phyloP scores from a whole-genome alignment of 2,888 invertebrate species.

The Lasiommata megera region DNA sequence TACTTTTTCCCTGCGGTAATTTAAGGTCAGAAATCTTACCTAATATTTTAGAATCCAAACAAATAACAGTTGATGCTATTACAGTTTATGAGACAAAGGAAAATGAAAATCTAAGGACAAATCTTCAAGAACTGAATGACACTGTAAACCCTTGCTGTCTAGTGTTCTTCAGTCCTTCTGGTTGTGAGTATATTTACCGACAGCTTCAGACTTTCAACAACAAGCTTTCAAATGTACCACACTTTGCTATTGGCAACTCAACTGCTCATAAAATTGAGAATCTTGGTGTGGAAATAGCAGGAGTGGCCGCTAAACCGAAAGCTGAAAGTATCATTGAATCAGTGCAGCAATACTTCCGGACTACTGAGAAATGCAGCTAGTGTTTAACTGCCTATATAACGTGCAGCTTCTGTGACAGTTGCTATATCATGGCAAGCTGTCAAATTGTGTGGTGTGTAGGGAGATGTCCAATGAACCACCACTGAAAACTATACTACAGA shows the following conservation, averaged over 20 bases:
- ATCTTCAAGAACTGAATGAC: conserved; percentile 53
- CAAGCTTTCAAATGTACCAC: conserved; percentile 54
- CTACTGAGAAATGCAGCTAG: conserved; percentile 38
- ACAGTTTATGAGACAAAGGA: conserved; percentile 71
- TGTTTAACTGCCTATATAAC: not conserved
- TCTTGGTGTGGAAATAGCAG: conserved; percentile 67
- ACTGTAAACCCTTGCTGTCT: conserved; percentile 50
- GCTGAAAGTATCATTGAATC: conserved; percentile 58
- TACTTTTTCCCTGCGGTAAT: conserved; percentile 70
- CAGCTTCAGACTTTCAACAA: conserved; percentile 68
- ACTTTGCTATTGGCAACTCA: conserved; percentile 72
- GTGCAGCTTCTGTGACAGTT: no score
- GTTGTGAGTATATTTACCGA: conserved; percentile 67
- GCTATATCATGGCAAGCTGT: no score
- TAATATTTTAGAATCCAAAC: conserved; percentile 42
- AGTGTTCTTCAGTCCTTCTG: conserved; percentile 73
- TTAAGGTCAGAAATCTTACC: conserved; percentile 61
- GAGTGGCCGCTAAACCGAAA: conserved; percentile 57
- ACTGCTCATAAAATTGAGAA: conserved; percentile 71
- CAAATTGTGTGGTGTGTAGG: no score
- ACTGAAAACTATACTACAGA: not conserved
- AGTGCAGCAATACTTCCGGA: conserved; percentile 48
- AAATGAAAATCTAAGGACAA: conserved; percentile 54
- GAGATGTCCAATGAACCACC: not conserved
- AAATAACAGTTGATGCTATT: conserved; percentile 52